These are phyloP conservation scores for Pocillopora meandrina DNA, from an alignment of 92 coral and sea anemone genomes.

Conservation along the genomic window DNA sequence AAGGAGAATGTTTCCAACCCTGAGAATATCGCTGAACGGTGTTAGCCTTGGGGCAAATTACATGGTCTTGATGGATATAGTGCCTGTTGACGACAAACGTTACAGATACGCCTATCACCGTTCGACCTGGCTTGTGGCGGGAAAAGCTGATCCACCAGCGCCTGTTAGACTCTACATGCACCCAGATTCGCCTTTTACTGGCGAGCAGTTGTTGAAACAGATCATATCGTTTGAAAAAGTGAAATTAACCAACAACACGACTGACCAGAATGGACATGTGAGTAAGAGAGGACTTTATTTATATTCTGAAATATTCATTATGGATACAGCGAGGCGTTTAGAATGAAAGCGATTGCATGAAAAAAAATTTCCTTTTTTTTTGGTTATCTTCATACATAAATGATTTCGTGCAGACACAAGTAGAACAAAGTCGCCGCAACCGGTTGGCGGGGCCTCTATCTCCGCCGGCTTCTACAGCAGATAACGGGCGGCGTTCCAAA, in stretches of 20 bases:
- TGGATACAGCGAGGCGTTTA: not conserved
- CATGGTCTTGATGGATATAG: slow-evolving; percentile 92
- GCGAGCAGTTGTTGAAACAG: slow-evolving; percentile 96
- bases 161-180: slow-evolving; percentile 96
- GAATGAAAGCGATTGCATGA: not conserved
- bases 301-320: too few relatives aligned
- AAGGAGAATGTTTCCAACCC: slow-evolving; percentile 96
- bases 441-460: not conserved
- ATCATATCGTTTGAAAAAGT: slow-evolving; percentile 98
- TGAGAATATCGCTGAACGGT: slow-evolving; percentile 87
- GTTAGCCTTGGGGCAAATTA: slow-evolving; percentile 92
- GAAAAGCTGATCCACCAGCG: slow-evolving; percentile 99
- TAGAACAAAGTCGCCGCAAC: not conserved
- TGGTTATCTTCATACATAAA: not conserved
- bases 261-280: slow-evolving; percentile 74
- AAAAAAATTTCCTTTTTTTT: not conserved
- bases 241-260: slow-evolving; percentile 87
- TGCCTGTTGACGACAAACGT: slow-evolving; percentile 97
- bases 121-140: slow-evolving; percentile 97
- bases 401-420: not conserved
- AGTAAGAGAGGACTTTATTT: slow-evolving; percentile 15
- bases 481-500: slow-evolving; percentile 22
- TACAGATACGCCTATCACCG: slow-evolving; percentile 99
- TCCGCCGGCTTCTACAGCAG: slow-evolving; percentile 29
- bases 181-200: slow-evolving; percentile 98